Evolutionary conservation across 2,113 vertebrate genomes (phyloP), one percentile per base, ranked within the genome.

Genomic region (Oncorhynchus mykiss): DNA sequence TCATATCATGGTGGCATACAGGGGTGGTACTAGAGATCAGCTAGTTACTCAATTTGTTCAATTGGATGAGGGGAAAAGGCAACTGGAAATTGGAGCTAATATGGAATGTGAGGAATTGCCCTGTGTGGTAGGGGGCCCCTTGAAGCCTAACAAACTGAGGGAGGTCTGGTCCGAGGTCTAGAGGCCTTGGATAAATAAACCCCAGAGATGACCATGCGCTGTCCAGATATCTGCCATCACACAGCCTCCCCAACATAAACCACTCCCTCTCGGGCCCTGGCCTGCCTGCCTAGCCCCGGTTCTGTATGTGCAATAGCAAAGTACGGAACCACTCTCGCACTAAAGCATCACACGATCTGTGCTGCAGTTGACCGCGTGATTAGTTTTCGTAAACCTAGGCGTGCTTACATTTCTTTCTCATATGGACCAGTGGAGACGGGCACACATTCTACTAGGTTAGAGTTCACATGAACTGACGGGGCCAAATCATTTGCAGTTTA

Each of bases 111-210:
- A 92, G 89, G 92, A 94, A 94, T 93, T 94, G 91, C 89, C 89
- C 82, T 88, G 91, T 94, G 93, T 91, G 90, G 90, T 92, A 89
- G 88, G 89, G 92, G 90, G 91, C 91, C 92, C 90, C 92, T 90
- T 91, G 29, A 93, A 94, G 90, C 92, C 92, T 94, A 94, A 94
- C 94, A 95, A 94, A 95, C 93, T 93, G 92, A 94, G 93, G 93
- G 94, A 94, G 94, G 94, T 94, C 94, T 71, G 86, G 91, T 88
- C 88, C 86, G 90, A 88, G 91, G 93, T 94, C 93, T 93, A 87
- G 90, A 93, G 93, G 88, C 91, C 91, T 92, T 93, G 92, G 91
- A 92, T 95, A 94, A 95, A 94, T 94, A 95, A 93, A 92, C 91
- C 86, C 82, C 84, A 75, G 89, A 91, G 92, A 93, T 94, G 93